Evolutionary conservation across 1,140 invertebrate species (phyloP), one percentile per base, ranked within the genome.

Genomic region (Drosophila jambulina): DNA sequence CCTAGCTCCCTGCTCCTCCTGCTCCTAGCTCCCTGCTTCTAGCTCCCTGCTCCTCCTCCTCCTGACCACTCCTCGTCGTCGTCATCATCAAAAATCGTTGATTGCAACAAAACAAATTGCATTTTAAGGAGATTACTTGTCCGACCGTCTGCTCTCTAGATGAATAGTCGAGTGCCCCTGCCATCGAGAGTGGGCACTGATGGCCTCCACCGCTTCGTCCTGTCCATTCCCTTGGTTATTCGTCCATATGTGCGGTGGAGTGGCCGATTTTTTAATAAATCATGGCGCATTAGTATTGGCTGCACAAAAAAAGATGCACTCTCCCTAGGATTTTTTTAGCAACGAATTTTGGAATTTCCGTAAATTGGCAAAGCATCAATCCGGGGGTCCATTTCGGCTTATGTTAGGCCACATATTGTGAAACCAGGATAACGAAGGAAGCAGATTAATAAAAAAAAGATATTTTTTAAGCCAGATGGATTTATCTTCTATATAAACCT

Each of bases 81-180:
- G 63, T 86, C 84, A 88, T 87, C 84, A 87, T 87, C 84, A 88
- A 87, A 87, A 88, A 90, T 90, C 85, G 84, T 88, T 90, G 84
- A 88, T 88, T 88, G 85, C 85, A 90, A 88, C 85, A 90, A 87
- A 90, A 88, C 85, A 90, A 88, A 88, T 88, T 88, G 81, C 85
- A 85, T 90, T 88, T 88, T 88, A 88, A 88, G 85, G 65, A 84
- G 85, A 88, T 88, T 88, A 88, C 85, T 71, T 65, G 62, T 65
- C 67, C 43, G 65, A 78, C 75, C 64, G 75, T 78, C 75, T 78
- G 75, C 65, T 78, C 65, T 78, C 75, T 70, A 78, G 75, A 78
- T 78, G 75, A 78, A 78, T 78, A 78, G 75, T 78, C 49, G 75
- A 65, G 54, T 77, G 62, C 67, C 54, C 62, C 48, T 51, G 62